Conservation (phyloP, 2,888 invertebrate genomes). For the Stenoptilia bipunctidactyla region DNA sequence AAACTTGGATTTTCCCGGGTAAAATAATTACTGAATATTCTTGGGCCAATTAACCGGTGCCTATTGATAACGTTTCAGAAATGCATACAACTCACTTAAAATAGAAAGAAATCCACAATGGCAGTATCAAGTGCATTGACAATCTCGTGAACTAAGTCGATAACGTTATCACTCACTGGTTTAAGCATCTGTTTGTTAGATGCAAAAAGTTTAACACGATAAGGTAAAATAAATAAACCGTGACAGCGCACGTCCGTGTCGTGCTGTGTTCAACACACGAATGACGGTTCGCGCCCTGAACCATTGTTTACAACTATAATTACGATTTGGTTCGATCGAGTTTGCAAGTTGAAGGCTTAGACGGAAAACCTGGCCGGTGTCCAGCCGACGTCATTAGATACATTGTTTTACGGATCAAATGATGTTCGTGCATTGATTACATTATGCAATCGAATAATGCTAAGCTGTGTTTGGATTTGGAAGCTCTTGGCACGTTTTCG, state of each 20-base stretch:
- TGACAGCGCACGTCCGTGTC: slow-evolving; percentile 42
- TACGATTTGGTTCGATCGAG: slow-evolving; percentile 61
- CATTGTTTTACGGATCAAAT: slow-evolving; percentile 9
- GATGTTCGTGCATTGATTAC: neutral
- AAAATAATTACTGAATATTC: slow-evolving; percentile 40
- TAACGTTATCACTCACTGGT: slow-evolving; percentile 27
- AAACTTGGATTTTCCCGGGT: slow-evolving; percentile 38
- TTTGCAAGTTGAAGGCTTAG: slow-evolving; percentile 57
- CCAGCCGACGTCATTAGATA: slow-evolving; percentile 25
- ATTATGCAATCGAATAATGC: neutral
- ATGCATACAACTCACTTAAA: slow-evolving; percentile 17
- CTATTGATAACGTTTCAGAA: neutral
- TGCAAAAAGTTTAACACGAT: slow-evolving; percentile 36
- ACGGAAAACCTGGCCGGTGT: slow-evolving; percentile 50
- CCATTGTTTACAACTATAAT: slow-evolving; percentile 66
- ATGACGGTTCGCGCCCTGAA: slow-evolving; percentile 45
- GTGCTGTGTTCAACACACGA: slow-evolving; percentile 56
- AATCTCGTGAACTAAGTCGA: slow-evolving; percentile 30
- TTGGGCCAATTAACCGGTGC: slow-evolving; percentile 29
- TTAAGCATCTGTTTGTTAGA: slow-evolving; percentile 37
- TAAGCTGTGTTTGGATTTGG: no score
- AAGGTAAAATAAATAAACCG: slow-evolving; percentile 19
- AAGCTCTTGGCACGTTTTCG: neutral
- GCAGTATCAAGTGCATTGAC: slow-evolving; percentile 44
- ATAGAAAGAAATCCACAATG: slow-evolving; percentile 30